A percentile compares a stretch with the other conserved stretches of the same genome.
phyloP scores from a whole-genome alignment of 2,888 invertebrate species.

The Pocota personata region DNA sequence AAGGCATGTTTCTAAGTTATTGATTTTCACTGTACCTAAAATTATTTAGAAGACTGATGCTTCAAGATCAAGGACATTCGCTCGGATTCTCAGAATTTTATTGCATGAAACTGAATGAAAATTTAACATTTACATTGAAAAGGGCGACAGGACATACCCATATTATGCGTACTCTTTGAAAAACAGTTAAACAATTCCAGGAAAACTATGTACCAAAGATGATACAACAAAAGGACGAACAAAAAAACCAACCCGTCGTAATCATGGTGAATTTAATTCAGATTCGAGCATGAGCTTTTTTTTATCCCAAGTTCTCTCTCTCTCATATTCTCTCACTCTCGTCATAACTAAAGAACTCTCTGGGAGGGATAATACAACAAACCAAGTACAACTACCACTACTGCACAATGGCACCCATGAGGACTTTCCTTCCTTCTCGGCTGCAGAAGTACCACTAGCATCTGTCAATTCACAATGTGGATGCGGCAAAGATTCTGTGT shows the following conservation, averaged over 20 bases:
- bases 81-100: slow-evolving; percentile 28
- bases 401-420: slow-evolving; percentile 41
- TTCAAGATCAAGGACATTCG: slow-evolving; percentile 54
- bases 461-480: slow-evolving; percentile 56
- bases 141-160: not conserved
- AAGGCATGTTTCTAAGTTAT: not conserved
- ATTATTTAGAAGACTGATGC: not conserved
- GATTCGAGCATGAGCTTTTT: not conserved
- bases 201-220: not conserved
- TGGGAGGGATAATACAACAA: not conserved
- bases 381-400: slow-evolving; percentile 11
- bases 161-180: not conserved
- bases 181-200: not conserved
- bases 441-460: slow-evolving; percentile 56
- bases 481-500: slow-evolving; percentile 69
- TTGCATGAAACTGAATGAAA: slow-evolving; percentile 12
- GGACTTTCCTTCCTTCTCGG: slow-evolving; percentile 40
- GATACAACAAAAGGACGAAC: slow-evolving; percentile 17
- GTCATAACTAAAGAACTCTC: not conserved
- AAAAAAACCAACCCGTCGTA: not conserved
- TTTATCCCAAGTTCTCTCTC: not conserved
- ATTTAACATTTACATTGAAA: slow-evolving; percentile 2
- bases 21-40: slow-evolving; percentile 7
- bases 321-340: not conserved
- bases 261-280: slow-evolving; percentile 59